A percentile compares a stretch with the other conserved stretches of the same genome.
Conservation (phyloP, 2,797 vertebrate species). For the Eidolon dupreanum region DNA sequence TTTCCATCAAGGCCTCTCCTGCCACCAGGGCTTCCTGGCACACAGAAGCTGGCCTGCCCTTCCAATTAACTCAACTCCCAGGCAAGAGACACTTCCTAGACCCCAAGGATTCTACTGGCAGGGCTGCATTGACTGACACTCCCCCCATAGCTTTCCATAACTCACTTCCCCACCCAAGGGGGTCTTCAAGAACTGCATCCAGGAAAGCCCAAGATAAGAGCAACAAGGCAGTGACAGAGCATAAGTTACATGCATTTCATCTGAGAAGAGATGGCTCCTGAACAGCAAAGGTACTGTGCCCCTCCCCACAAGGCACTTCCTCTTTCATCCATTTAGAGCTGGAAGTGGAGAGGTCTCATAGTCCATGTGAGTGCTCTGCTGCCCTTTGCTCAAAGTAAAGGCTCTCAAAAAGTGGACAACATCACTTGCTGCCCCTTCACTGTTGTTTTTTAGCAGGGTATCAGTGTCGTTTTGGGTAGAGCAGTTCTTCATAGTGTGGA, state of each 20-base stretch:
- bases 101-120: neutral
- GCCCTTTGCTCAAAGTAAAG: neutral
- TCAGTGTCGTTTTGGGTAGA: neutral
- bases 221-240: neutral
- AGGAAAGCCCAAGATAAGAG: neutral
- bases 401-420: neutral
- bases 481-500: neutral
- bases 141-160: neutral
- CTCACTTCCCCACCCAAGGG: neutral
- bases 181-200: neutral
- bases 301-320: neutral
- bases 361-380: fast-evolving
- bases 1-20: neutral
- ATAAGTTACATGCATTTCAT: fast-evolving
- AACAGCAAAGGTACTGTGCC: fast-evolving
- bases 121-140: neutral
- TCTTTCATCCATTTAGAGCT: neutral
- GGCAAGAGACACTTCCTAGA: neutral
- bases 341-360: neutral
- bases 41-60: neutral
- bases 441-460: neutral
- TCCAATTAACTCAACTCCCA: neutral
- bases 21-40: neutral
- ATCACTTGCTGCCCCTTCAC: too few species aligned
- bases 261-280: neutral